Percentiles rank a stretch among this genome's conserved stretches.
These are phyloP conservation scores for Xenus cinereus DNA, from an alignment of 2,113 vertebrate species.

Conservation along the genomic window DNA sequence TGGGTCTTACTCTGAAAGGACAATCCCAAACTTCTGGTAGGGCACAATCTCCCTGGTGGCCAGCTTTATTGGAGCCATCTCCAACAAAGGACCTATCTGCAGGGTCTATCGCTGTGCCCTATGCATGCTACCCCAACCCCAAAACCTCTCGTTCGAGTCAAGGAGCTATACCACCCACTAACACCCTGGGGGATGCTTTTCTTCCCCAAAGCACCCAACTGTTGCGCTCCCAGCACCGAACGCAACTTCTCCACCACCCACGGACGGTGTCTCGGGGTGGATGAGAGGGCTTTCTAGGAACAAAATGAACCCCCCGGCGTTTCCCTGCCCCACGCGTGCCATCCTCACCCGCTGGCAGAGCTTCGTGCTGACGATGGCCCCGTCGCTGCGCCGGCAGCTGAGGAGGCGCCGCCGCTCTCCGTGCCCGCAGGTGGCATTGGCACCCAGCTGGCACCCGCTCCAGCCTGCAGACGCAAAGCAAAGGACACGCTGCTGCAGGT, in stretches of 20 bases:
- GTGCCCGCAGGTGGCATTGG: constrained; percentile 85
- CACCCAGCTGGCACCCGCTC: constrained; percentile 91
- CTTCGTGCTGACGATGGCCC: constrained; percentile 73
- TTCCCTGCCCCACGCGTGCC: neutral
- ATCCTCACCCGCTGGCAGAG: constrained; percentile 80
- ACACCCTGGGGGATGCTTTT: fast-evolving
- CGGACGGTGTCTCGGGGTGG: fast-evolving
- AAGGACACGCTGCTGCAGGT: neutral
- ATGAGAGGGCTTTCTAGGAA: neutral
- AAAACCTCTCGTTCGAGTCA: fast-evolving
- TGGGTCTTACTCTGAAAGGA: neutral
- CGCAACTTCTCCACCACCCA: fast-evolving
- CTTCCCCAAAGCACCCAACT: neutral
- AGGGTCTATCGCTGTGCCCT: neutral
- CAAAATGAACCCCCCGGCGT: fast-evolving
- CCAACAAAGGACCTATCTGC: too few relatives aligned
- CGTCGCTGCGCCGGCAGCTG: constrained; percentile 88
- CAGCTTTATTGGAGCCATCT: neutral
- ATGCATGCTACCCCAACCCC: neutral
- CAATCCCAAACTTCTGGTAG: neutral
- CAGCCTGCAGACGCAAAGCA: constrained; percentile 79
- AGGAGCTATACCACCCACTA: neutral
- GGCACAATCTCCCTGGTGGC: too few relatives aligned
- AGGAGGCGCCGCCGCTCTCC: constrained; percentile 82
- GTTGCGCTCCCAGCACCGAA: fast-evolving